These are phyloP conservation scores for Scolopax bukidnonensis DNA, from an alignment of 2,797 vertebrate species.

Conservation along the genomic window DNA sequence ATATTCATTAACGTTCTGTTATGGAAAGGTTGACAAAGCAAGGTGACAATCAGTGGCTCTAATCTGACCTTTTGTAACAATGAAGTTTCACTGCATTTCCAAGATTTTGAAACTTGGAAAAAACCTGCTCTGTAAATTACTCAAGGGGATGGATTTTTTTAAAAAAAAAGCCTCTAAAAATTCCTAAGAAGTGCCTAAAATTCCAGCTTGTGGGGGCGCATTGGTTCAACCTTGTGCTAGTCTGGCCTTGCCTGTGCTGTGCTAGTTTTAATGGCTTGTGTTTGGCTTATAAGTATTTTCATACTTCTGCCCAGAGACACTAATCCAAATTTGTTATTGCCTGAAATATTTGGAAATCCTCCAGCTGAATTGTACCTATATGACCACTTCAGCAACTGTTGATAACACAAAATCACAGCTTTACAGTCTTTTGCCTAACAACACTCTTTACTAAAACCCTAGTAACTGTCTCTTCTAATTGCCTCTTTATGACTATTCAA, in stretches of 20 bases:
- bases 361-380: background rate
- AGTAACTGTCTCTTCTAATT: slow-evolving; percentile 12
- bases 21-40: slow-evolving; percentile 9
- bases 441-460: background rate
- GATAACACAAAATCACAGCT: background rate
- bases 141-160: background rate
- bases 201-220: background rate
- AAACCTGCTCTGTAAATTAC: background rate
- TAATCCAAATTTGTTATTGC: background rate
- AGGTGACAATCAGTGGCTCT: background rate
- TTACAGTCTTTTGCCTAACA: background rate
- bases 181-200: background rate
- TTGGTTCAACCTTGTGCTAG: background rate
- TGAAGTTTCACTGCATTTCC: background rate
- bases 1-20: slow-evolving; percentile 38
- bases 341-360: background rate
- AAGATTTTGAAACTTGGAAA: slow-evolving; percentile 21
- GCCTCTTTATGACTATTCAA: background rate
- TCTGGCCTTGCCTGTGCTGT: background rate
- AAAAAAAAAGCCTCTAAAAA: background rate
- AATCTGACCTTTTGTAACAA: background rate
- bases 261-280: background rate
- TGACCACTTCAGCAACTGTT: background rate
- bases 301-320: background rate
- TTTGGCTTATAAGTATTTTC: background rate